phyloP scores from a whole-genome alignment of 2,113 vertebrate species.

The Zapornia atra region DNA sequence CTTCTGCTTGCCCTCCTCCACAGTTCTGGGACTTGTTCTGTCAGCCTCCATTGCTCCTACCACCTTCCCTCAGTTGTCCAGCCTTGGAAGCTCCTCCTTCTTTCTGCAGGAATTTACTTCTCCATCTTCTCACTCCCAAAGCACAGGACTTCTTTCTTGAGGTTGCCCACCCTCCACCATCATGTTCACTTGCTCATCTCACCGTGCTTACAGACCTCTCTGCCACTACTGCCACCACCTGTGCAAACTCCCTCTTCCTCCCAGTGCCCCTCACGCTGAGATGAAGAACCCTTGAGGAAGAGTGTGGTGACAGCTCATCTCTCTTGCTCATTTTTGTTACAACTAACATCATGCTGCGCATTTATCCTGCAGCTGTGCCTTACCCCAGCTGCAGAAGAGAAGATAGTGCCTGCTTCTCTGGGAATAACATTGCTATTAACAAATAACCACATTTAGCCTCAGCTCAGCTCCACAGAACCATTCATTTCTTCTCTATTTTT shows the following conservation, averaged over 20 bases:
- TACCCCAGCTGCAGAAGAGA: neutral
- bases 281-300: neutral
- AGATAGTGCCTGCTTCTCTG: neutral
- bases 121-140: neutral
- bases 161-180: neutral
- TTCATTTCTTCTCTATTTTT: neutral
- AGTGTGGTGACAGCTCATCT: neutral
- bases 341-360: neutral
- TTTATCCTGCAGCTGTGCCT: neutral
- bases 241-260: neutral
- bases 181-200: neutral
- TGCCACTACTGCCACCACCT: neutral
- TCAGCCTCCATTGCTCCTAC: neutral
- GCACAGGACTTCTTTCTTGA: neutral
- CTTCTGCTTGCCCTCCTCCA: neutral
- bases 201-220: neutral
- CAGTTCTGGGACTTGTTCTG: neutral
- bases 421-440: neutral
- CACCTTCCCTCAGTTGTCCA: neutral
- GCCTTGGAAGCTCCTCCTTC: neutral
- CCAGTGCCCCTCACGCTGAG: neutral
- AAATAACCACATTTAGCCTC: neutral
- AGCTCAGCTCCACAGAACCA: neutral
- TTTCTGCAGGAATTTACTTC: neutral
- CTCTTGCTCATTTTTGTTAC: neutral